Conservation (phyloP, 2,888 invertebrate genomes). For the Trichogramma evanescens region DNA sequence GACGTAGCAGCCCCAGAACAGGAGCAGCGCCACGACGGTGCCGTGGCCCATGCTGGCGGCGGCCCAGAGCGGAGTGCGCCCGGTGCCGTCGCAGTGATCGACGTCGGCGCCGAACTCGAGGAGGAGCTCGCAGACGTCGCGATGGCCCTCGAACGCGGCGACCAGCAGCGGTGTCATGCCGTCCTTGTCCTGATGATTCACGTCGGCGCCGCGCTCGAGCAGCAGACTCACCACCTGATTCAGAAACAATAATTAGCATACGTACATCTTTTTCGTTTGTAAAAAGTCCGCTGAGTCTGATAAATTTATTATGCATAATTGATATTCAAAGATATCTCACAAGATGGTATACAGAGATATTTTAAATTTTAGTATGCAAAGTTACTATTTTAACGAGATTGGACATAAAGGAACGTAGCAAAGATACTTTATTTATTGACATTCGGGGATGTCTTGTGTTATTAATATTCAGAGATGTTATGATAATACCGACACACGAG, state of each 20-base stretch:
- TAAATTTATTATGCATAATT: neutral
- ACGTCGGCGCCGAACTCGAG: constrained; percentile 89
- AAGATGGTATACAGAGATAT: neutral
- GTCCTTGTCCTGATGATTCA: constrained; percentile 76
- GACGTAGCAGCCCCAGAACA: constrained; percentile 94
- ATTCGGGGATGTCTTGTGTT: too few species aligned
- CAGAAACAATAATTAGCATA: neutral
- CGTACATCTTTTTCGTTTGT: neutral
- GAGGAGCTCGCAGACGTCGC: constrained; percentile 84
- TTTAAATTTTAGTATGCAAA: neutral
- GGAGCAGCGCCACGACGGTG: constrained; percentile 71
- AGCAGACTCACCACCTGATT: constrained; percentile 61
- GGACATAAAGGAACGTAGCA: too few species aligned
- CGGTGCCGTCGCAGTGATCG: constrained; percentile 75
- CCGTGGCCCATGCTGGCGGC: constrained; percentile 91
- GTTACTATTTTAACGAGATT: too few species aligned
- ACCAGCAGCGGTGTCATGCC: constrained; percentile 82
- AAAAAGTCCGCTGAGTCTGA: neutral
- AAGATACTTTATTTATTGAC: too few species aligned
- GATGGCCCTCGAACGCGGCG: constrained; percentile 87
- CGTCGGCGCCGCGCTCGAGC: constrained; percentile 74
- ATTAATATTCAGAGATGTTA: too few species aligned
- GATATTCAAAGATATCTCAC: neutral
- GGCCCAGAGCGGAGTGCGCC: constrained; percentile 83
- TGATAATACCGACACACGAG: too few species aligned